Evolutionary conservation across 2,797 vertebrate genomes (phyloP).

Genomic region (Eulemur rubriventer): DNA sequence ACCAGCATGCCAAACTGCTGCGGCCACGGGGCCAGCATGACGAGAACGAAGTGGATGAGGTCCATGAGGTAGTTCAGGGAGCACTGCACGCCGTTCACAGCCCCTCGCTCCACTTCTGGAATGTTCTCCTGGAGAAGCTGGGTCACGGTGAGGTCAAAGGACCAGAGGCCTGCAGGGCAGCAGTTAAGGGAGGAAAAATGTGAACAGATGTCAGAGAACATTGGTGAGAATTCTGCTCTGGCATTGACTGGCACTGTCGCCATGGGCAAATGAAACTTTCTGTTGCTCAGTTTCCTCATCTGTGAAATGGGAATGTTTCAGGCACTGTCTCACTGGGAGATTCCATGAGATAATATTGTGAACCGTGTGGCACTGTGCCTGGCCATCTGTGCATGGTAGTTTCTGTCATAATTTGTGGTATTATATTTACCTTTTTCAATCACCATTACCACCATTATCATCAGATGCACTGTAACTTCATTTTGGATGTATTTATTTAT

Average conservation of each 20-base stretch:
- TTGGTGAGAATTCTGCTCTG: not conserved
- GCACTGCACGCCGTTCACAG: slow-evolving; percentile 89
- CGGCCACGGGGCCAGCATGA: slow-evolving; percentile 86
- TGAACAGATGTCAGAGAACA: not conserved
- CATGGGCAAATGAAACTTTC: not conserved
- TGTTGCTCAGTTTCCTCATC: not conserved
- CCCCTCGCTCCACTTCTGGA: slow-evolving; percentile 86
- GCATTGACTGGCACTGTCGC: not conserved
- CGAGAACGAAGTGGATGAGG: slow-evolving; percentile 88
- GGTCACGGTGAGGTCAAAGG: slow-evolving; percentile 88
- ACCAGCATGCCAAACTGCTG: slow-evolving; percentile 88
- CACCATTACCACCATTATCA: not conserved
- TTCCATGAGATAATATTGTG: not conserved
- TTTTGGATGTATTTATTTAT: not conserved
- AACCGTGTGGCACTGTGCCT: not conserved
- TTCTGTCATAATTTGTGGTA: not conserved
- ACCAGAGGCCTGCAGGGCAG: slow-evolving; percentile 86
- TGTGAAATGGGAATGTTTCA: not conserved
- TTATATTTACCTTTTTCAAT: not conserved
- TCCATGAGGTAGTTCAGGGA: slow-evolving; percentile 92
- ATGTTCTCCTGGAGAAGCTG: slow-evolving; percentile 88
- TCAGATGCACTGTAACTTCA: not conserved
- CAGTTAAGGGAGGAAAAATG: not conserved
- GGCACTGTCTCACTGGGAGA: not conserved
- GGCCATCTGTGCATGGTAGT: not conserved